Evolutionary conservation across 2,888 invertebrate species (phyloP).

Genomic region (Meteorus colon): DNA sequence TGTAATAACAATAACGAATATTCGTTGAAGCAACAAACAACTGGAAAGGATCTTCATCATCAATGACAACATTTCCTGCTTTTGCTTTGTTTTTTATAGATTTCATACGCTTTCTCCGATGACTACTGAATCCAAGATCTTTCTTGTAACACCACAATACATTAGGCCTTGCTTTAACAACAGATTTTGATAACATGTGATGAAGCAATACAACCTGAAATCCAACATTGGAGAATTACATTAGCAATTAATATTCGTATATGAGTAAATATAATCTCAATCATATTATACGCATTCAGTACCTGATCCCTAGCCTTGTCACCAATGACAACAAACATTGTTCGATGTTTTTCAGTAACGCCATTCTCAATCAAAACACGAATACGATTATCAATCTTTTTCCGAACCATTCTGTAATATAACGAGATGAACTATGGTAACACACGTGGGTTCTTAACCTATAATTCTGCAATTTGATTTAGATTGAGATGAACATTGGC

Average conservation of each 20-base stretch:
- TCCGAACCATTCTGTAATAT: slow-evolving; percentile 81
- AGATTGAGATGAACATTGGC: too few relatives aligned
- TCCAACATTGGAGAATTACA: slow-evolving; percentile 50
- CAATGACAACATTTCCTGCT: slow-evolving; percentile 89
- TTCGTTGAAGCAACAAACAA: slow-evolving; percentile 96
- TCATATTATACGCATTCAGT: slow-evolving; percentile 46
- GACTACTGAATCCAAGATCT: slow-evolving; percentile 78
- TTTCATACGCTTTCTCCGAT: slow-evolving; percentile 94
- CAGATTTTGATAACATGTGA: slow-evolving; percentile 97
- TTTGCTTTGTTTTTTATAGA: slow-evolving; percentile 87
- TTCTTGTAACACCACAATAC: slow-evolving; percentile 99
- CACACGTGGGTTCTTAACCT: too few relatives aligned
- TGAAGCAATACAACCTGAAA: slow-evolving; percentile 94
- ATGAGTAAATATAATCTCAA: neutral
- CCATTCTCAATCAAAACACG: slow-evolving; percentile 98
- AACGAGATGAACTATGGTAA: too few relatives aligned
- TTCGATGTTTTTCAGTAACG: slow-evolving; percentile 90
- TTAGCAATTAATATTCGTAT: neutral
- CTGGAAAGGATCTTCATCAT: slow-evolving; percentile 98
- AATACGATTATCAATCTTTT: slow-evolving; percentile 97
- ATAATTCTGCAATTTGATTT: too few relatives aligned
- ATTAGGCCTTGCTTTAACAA: slow-evolving; percentile 92
- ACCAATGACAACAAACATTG: slow-evolving; percentile 95
- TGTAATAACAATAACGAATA: slow-evolving; percentile 97
- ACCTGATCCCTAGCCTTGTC: slow-evolving; percentile 98